Conservation (phyloP, 23 tunicate genomes). For the Trididemnum clinides region DNA sequence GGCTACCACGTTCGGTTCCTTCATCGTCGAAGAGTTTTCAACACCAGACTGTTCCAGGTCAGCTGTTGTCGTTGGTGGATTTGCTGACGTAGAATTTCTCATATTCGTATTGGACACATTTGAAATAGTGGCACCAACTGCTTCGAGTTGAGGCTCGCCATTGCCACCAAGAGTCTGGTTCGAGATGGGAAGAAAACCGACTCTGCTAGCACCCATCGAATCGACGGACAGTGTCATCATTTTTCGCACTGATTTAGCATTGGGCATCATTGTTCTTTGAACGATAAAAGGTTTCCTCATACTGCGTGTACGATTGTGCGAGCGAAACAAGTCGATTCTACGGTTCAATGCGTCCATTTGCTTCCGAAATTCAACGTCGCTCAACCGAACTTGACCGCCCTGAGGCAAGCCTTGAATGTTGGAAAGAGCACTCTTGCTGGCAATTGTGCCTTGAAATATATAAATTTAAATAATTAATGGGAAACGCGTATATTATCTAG, state of each 20-base stretch:
- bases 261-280: constrained; percentile 50
- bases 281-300: constrained; percentile 46
- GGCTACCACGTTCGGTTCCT: constrained; percentile 29
- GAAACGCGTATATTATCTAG: no score
- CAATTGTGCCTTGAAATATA: not conserved
- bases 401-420: not conserved
- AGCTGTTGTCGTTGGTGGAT: not conserved
- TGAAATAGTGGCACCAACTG: constrained; percentile 5
- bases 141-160: not conserved
- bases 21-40: not conserved
- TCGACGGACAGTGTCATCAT: constrained; percentile 77
- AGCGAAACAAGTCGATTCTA: constrained; percentile 45
- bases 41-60: not conserved
- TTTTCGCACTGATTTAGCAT: constrained; percentile 42
- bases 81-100: not conserved
- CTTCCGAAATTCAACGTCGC: constrained; percentile 50
- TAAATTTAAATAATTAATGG: no score
- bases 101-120: not conserved
- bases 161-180: not conserved
- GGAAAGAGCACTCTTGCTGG: not conserved
- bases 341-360: constrained; percentile 60
- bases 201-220: constrained; percentile 46
- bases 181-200: constrained; percentile 52
- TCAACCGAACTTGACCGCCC: constrained; percentile 39
- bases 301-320: constrained; percentile 23